Evolutionary conservation across 2,797 vertebrate species (phyloP).

Genomic region (Lacerta agilis): DNA sequence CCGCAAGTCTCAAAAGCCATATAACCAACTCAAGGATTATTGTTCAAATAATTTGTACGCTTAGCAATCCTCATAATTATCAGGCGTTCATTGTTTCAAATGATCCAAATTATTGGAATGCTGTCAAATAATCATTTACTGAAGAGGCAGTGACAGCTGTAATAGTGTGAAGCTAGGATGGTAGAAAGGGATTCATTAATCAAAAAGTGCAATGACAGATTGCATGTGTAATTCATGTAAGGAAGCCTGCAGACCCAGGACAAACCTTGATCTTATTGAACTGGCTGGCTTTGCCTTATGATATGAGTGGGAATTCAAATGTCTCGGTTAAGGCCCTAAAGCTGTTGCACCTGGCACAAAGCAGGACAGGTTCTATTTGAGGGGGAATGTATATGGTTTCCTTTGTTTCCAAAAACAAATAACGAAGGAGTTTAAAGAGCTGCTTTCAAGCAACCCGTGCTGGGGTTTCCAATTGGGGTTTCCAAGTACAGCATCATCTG

Average conservation of each 20-base stretch:
- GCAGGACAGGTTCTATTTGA: no score
- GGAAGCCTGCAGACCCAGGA: not conserved
- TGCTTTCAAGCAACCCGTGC: no score
- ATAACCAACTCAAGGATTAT: conserved; percentile 33
- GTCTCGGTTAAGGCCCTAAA: not conserved
- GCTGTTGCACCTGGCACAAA: not conserved
- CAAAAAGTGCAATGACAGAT: not conserved
- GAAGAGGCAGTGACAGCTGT: not conserved
- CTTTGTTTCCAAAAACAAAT: not conserved
- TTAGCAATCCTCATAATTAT: conserved; percentile 27
- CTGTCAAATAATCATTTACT: conserved; percentile 34
- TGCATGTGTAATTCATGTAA: not conserved
- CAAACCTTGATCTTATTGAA: not conserved
- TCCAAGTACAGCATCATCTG: no score
- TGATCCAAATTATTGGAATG: conserved; percentile 32
- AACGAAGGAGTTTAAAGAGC: not conserved
- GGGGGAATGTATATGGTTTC: not conserved
- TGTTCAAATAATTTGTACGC: conserved; percentile 19
- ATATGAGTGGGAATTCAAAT: not conserved
- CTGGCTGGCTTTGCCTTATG: not conserved
- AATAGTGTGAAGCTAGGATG: not conserved
- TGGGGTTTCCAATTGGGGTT: no score
- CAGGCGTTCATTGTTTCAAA: conserved; percentile 33
- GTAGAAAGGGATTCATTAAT: not conserved
- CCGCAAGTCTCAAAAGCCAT: not conserved